Evolutionary conservation across 2,113 vertebrate species (phyloP).

Genomic region (Ia io): DNA sequence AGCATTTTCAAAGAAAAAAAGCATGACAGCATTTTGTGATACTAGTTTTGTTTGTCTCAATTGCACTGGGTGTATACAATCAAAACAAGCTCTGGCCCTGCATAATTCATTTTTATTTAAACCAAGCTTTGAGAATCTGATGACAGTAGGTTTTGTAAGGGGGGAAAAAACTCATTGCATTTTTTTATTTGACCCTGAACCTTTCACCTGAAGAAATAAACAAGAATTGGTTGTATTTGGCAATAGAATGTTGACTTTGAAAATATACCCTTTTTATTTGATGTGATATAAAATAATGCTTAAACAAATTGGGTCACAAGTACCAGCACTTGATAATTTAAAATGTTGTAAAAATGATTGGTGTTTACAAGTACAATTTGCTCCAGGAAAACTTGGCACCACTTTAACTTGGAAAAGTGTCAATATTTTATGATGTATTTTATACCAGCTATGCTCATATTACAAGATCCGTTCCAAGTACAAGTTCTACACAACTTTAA

Average conservation of each 20-base stretch:
- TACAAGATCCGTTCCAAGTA: conserved; percentile 21
- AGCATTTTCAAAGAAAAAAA: background rate
- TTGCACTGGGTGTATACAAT: background rate
- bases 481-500: background rate
- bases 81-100: background rate
- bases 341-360: conserved; percentile 66
- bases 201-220: conserved; percentile 61
- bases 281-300: conserved; percentile 49
- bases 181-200: conserved; percentile 49
- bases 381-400: conserved; percentile 55
- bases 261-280: conserved; percentile 56
- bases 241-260: conserved; percentile 60
- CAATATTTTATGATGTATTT: conserved; percentile 40
- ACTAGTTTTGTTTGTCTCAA: background rate
- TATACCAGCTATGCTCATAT: background rate
- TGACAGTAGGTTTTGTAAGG: conserved; percentile 16
- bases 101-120: conserved; percentile 30
- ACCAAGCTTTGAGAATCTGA: conserved; percentile 29
- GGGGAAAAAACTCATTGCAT: background rate
- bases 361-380: conserved; percentile 67
- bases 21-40: background rate
- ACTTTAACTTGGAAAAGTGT: conserved; percentile 54
- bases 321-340: conserved; percentile 46
- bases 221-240: conserved; percentile 42
- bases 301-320: conserved; percentile 49